These are phyloP conservation scores for Blennius ocellaris DNA, from an alignment of 2,113 vertebrate species.

Conservation along the genomic window DNA sequence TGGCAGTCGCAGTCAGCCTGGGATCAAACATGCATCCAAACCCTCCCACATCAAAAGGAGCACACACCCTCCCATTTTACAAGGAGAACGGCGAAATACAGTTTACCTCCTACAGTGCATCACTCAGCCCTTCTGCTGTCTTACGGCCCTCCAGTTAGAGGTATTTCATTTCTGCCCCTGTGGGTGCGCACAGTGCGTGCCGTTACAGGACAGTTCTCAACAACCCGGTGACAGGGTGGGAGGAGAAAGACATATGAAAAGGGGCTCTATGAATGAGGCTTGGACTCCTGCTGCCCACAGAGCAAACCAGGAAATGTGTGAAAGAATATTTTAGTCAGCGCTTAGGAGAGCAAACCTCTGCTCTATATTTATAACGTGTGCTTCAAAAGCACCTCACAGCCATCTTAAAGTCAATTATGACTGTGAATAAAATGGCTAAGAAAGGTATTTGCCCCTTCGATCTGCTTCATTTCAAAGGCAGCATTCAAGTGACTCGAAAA, in stretches of 20 bases:
- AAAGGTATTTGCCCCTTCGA: too few species aligned
- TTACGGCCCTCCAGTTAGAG: conserved; percentile 36
- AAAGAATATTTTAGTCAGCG: conserved; percentile 34
- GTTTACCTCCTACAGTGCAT: conserved; percentile 44
- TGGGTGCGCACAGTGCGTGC: conserved; percentile 20
- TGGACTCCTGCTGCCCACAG: conserved; percentile 34
- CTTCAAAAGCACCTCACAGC: background rate
- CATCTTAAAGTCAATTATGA: background rate
- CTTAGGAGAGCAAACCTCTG: conserved; percentile 22
- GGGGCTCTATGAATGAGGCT: conserved; percentile 65
- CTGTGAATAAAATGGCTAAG: too few species aligned
- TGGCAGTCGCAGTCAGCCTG: conserved; percentile 21
- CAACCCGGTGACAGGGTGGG: conserved; percentile 21
- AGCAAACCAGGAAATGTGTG: conserved; percentile 53
- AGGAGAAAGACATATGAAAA: conserved; percentile 63
- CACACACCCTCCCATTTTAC: conserved; percentile 62
- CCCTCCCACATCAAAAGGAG: conserved; percentile 50
- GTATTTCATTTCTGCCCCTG: conserved; percentile 33
- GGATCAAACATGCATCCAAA: conserved; percentile 38
- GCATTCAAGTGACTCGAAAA: too few species aligned
- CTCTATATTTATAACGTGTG: conserved; percentile 24
- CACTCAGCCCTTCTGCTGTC: conserved; percentile 42
- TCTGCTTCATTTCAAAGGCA: too few species aligned
- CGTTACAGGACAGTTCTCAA: conserved; percentile 35
- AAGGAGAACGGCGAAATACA: conserved; percentile 51